These are phyloP conservation scores for Cosmia pyralina DNA, from an alignment of 2,888 invertebrate species.

Conservation along the genomic window DNA sequence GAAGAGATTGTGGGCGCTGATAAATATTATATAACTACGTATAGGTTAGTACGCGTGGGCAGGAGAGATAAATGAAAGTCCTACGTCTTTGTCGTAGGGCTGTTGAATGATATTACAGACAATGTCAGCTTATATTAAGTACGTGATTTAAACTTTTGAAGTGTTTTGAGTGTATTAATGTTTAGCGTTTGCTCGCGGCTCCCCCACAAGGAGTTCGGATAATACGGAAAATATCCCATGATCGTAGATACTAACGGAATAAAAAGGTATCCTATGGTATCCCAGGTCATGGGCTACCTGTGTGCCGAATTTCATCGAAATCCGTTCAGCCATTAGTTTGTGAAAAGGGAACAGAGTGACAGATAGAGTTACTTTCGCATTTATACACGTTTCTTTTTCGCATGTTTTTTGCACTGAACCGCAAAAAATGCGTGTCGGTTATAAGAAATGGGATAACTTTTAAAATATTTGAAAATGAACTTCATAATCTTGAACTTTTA, in stretches of 20 bases:
- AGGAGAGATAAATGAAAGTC: constrained; percentile 7
- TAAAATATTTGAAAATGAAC: too few relatives aligned
- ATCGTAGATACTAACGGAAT: neutral
- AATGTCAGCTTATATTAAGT: neutral
- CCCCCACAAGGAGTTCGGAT: neutral
- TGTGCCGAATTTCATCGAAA: neutral
- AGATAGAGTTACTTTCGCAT: neutral
- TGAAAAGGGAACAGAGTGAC: neutral
- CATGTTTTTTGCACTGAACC: neutral
- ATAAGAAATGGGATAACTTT: too few relatives aligned
- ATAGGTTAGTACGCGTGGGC: neutral
- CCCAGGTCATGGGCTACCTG: neutral
- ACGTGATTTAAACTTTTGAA: neutral
- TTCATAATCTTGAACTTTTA: too few relatives aligned
- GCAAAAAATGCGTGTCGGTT: too few relatives aligned
- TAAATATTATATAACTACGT: constrained; percentile 27
- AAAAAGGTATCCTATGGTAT: neutral
- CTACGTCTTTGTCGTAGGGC: neutral
- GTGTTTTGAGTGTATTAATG: neutral
- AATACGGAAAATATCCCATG: neutral
- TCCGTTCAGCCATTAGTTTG: neutral
- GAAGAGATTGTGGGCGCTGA: constrained; percentile 52
- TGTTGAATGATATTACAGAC: neutral
- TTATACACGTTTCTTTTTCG: too few relatives aligned
- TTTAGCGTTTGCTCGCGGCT: neutral